phyloP scores from a whole-genome alignment of 2,797 vertebrate genomes.

The Uromys caudimaculatus region DNA sequence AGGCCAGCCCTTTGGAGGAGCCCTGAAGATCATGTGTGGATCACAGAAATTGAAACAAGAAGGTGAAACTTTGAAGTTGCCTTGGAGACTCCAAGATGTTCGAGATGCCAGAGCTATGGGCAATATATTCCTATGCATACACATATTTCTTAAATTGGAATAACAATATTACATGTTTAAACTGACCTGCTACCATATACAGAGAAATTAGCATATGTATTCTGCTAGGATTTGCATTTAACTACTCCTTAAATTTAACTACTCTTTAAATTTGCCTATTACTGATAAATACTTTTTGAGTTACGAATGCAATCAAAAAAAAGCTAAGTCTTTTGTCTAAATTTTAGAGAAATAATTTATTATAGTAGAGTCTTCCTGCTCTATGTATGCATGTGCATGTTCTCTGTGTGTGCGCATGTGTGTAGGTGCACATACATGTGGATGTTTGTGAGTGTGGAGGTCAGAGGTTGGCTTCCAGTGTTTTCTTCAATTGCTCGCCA shows the following conservation, averaged over 20 bases:
- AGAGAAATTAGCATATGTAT: background rate
- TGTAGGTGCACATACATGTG: background rate
- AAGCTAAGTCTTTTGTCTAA: background rate
- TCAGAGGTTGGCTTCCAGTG: background rate
- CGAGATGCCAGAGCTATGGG: no score
- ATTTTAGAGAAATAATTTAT: slow-evolving; percentile 35
- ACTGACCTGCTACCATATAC: background rate
- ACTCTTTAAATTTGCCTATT: background rate
- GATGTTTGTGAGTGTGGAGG: background rate
- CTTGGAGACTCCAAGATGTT: no score
- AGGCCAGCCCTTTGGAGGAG: no score
- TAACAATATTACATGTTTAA: slow-evolving; percentile 37
- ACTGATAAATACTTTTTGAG: slow-evolving; percentile 30
- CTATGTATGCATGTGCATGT: background rate
- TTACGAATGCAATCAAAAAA: slow-evolving; percentile 42
- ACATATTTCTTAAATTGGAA: background rate
- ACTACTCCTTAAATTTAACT: background rate
- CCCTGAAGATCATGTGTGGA: no score
- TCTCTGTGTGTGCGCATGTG: background rate
- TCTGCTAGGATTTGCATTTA: slow-evolving; percentile 21
- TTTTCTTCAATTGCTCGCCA: background rate
- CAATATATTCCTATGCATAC: background rate
- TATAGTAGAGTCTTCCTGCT: background rate
- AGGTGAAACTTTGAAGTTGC: no score
- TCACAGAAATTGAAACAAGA: no score